These are phyloP conservation scores for Pterostichus niger DNA, from an alignment of 2,888 invertebrate species.

Conservation along the genomic window DNA sequence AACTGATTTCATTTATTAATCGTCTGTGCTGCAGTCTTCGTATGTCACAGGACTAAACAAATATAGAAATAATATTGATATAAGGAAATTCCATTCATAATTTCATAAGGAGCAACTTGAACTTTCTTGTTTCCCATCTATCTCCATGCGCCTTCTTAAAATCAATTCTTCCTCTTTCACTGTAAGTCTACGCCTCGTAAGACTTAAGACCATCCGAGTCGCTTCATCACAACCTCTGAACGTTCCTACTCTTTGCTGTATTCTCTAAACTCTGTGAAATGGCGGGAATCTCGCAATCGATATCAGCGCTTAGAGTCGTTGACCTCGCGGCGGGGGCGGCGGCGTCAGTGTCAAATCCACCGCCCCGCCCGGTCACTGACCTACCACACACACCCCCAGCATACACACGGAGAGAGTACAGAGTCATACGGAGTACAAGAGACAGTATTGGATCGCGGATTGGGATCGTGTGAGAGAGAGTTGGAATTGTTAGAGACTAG, in stretches of 20 bases:
- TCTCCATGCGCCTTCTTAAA: too few species aligned
- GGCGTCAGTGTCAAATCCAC: constrained; percentile 61
- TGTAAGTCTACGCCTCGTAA: neutral
- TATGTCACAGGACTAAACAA: too few species aligned
- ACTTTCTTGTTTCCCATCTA: too few species aligned
- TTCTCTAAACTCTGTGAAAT: neutral
- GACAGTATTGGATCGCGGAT: too few species aligned
- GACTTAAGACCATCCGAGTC: neutral
- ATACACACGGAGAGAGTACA: constrained; percentile 9
- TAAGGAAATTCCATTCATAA: too few species aligned
- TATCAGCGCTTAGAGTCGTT: constrained; percentile 35
- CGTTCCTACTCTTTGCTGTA: neutral
- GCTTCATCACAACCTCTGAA: neutral
- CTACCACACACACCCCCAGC: constrained; percentile 63
- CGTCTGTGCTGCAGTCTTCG: too few species aligned
- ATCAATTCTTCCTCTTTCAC: too few species aligned
- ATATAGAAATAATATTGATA: too few species aligned
- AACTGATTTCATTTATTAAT: too few species aligned
- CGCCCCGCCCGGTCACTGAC: constrained; percentile 60
- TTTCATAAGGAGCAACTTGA: too few species aligned
- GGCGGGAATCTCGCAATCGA: constrained; percentile 49
- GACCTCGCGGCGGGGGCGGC: constrained; percentile 52
- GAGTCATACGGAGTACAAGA: neutral
- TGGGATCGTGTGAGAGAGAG: too few species aligned
- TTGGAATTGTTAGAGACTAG: too few species aligned